Conservation (phyloP, 2,888 invertebrate genomes). For the Drosophila limbata region DNA sequence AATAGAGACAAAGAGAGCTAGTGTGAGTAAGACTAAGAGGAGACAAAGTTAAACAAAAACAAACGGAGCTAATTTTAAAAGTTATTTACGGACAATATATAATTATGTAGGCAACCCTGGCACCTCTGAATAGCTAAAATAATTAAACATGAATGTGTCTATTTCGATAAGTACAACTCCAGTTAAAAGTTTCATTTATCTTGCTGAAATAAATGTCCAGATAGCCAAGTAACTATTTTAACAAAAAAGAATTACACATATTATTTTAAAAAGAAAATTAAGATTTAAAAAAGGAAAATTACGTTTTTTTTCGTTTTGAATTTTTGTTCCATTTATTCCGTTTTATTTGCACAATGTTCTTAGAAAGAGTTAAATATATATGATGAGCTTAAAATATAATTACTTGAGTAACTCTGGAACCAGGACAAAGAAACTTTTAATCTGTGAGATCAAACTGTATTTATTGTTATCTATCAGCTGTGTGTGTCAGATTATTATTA, state of each 20-base stretch:
- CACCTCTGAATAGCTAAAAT: conserved; percentile 33
- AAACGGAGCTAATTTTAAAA: conserved; percentile 31
- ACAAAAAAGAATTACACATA: no score
- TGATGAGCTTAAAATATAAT: no score
- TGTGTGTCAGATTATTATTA: background rate
- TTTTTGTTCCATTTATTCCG: no score
- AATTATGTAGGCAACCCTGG: conserved; percentile 46
- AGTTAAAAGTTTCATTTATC: background rate
- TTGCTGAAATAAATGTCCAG: no score
- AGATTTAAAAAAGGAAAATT: no score
- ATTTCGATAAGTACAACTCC: conserved; percentile 42
- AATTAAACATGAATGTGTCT: conserved; percentile 73
- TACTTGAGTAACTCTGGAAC: no score
- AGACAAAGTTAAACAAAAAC: background rate
- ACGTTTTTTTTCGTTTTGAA: no score
- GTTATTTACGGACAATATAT: conserved; percentile 59
- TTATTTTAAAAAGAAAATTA: no score
- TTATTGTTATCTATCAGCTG: conserved; percentile 7
- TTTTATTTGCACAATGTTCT: no score
- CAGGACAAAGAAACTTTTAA: no score
- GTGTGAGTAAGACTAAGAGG: background rate
- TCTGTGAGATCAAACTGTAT: background rate
- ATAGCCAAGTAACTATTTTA: no score
- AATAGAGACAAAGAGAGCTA: background rate
- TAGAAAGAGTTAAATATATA: no score